These are phyloP conservation scores for Dallia pectoralis DNA, from an alignment of 2,797 vertebrate genomes.

Conservation along the genomic window DNA sequence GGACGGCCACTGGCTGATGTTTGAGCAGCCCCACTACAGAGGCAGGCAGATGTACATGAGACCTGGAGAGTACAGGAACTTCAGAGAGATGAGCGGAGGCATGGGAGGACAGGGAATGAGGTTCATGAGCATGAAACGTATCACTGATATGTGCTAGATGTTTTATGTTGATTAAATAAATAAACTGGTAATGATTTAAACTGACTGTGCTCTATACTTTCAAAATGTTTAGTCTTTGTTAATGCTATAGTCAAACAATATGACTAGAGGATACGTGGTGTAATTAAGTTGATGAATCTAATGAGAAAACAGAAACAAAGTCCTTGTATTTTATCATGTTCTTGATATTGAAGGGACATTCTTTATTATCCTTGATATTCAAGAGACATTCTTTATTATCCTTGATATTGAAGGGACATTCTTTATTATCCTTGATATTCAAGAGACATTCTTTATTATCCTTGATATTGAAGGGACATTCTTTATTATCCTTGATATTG, in stretches of 20 bases:
- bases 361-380: background rate
- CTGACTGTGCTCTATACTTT: background rate
- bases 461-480: too few species aligned
- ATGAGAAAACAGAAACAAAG: too few species aligned
- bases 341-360: too few species aligned
- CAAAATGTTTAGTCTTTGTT: background rate
- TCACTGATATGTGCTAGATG: conserved; percentile 58
- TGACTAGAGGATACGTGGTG: too few species aligned
- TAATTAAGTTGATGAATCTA: too few species aligned
- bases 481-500: too few species aligned
- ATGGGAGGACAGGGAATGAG: conserved; percentile 58
- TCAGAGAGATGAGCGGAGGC: conserved; percentile 38
- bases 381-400: too few species aligned
- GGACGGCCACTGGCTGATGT: conserved; percentile 44
- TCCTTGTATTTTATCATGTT: too few species aligned
- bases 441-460: too few species aligned
- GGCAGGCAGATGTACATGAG: conserved; percentile 43
- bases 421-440: too few species aligned
- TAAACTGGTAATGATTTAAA: background rate
- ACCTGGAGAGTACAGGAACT: conserved; percentile 55
- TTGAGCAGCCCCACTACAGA: conserved; percentile 46
- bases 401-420: too few species aligned
- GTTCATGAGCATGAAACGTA: conserved; percentile 65
- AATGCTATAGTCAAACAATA: too few species aligned
- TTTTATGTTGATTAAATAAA: background rate